Base-by-base conservation (phyloP, 2,888 invertebrate species). In the Aquatica leii region DNA sequence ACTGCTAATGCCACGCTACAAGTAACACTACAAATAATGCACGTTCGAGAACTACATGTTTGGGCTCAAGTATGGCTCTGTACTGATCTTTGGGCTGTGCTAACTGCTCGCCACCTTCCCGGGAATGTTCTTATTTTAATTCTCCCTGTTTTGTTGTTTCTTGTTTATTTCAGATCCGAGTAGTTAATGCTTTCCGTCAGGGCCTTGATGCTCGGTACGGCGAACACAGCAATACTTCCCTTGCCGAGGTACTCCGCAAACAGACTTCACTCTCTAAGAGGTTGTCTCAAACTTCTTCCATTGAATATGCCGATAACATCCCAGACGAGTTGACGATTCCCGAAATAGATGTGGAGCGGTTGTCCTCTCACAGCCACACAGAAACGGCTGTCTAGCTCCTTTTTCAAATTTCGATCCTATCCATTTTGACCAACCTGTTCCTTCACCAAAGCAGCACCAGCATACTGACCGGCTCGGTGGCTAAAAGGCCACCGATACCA, bases 141-240 rank as follows among this genome's bases (percentile, higher is more conserved):
- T 79, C 78, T 79, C 77, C 78, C 79, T 80, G 80, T 82, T 82
- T 81, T 81, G 81, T 81, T 82, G 80, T 82, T 81, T 81, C 79
- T 81, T 81, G 80, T 81, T 79, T 76, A 82, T 87, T 87, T 85
- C 93, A 98, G 98, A 98, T 98, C 86, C 97, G 98, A 88, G 98
- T 98, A 88, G 98, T 99, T 87, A 98, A 98, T 88, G 98, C 98
- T 87, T 99, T 98, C 91, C 97, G 98, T 85, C 97, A 97, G 90
- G 98, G 98, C 85, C 90, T 98, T 86, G 97, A 97, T 87, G 90
- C 95, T 83, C 93, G 95, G 81, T 91, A 90, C 81, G 93, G 95
- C 85, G 94, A 94, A 86, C 91, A 93, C 85, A 92, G 92, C 83
- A 94, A 92, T 87, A 92, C 93, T 82, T 93, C 94, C 84, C 88